Evolutionary conservation across 2,797 vertebrate species (phyloP).

Genomic region (Peromyscus melanophrys): DNA sequence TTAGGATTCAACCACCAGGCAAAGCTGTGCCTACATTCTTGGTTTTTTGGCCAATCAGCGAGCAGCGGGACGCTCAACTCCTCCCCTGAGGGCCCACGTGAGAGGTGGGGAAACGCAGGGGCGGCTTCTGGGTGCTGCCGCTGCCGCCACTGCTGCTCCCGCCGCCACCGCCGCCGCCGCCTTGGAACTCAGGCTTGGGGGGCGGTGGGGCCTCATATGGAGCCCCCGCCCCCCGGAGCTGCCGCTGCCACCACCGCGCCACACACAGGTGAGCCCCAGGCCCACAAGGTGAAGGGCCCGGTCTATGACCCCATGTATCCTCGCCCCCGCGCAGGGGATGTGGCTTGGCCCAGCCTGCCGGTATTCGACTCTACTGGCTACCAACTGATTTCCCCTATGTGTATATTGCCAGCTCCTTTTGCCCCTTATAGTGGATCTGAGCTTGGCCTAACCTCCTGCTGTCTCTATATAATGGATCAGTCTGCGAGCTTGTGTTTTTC

Average conservation of each 20-base stretch:
- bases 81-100: slow-evolving; percentile 74
- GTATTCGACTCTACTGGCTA: slow-evolving; percentile 56
- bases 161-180: not conserved
- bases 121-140: slow-evolving; percentile 76
- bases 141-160: not conserved
- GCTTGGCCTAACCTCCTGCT: slow-evolving; percentile 65
- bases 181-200: slow-evolving; percentile 75
- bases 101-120: slow-evolving; percentile 81
- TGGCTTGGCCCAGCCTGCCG: slow-evolving; percentile 70
- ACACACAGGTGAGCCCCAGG: slow-evolving; percentile 77
- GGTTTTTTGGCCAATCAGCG: slow-evolving; percentile 15
- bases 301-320: slow-evolving; percentile 75
- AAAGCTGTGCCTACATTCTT: not conserved
- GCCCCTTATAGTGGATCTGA: slow-evolving; percentile 67
- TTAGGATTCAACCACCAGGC: not conserved
- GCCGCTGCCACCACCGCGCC: slow-evolving; percentile 41
- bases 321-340: slow-evolving; percentile 74
- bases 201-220: slow-evolving; percentile 84
- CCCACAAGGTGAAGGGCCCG: slow-evolving; percentile 39
- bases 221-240: slow-evolving; percentile 86
- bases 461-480: slow-evolving; percentile 70
- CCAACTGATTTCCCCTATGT: slow-evolving; percentile 31
- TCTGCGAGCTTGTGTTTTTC: slow-evolving; percentile 65
- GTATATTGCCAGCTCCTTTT: slow-evolving; percentile 46
- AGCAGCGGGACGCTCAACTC: not conserved